Evolutionary conservation across 2,888 invertebrate genomes (phyloP).

Genomic region (Drosophila infuscata): DNA sequence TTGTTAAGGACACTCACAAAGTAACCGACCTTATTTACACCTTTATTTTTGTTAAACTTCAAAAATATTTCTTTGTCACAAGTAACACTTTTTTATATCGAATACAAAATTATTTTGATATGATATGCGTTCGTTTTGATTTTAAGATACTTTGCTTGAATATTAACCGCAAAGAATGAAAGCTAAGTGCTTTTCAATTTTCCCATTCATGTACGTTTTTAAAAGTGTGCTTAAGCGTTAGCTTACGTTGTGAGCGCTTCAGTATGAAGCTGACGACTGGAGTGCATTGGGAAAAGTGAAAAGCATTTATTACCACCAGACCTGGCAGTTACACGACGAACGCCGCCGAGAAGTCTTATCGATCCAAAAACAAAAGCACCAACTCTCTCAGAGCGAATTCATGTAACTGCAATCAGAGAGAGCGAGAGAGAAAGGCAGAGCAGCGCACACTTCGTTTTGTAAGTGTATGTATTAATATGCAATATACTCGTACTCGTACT

Average conservation of each 20-base stretch:
- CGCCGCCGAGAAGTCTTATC: constrained; percentile 71
- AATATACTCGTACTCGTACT: not conserved
- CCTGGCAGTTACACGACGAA: constrained; percentile 42
- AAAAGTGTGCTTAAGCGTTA: constrained; percentile 34
- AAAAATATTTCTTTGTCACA: constrained; percentile 11
- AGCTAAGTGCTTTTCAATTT: constrained; percentile 48
- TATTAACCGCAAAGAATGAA: constrained; percentile 45
- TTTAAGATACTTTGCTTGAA: constrained; percentile 29
- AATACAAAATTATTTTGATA: constrained; percentile 3
- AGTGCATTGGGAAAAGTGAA: constrained; percentile 83
- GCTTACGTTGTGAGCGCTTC: constrained; percentile 78
- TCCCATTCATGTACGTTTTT: constrained; percentile 33
- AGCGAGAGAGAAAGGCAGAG: constrained; percentile 26
- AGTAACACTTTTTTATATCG: constrained; percentile 19
- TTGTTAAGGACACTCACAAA: constrained; percentile 43
- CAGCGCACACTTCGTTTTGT: constrained; percentile 37
- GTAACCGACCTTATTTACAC: constrained; percentile 33
- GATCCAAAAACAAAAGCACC: constrained; percentile 72
- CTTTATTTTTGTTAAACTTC: constrained; percentile 1
- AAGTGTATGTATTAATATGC: constrained; percentile 10
- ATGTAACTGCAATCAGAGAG: constrained; percentile 32
- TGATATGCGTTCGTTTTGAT: constrained; percentile 34
- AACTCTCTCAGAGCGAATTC: constrained; percentile 52
- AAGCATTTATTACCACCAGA: constrained; percentile 82
- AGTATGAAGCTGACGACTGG: constrained; percentile 84